Base-by-base conservation (phyloP, 1,140 invertebrate species). In the Radopholus similis region DNA sequence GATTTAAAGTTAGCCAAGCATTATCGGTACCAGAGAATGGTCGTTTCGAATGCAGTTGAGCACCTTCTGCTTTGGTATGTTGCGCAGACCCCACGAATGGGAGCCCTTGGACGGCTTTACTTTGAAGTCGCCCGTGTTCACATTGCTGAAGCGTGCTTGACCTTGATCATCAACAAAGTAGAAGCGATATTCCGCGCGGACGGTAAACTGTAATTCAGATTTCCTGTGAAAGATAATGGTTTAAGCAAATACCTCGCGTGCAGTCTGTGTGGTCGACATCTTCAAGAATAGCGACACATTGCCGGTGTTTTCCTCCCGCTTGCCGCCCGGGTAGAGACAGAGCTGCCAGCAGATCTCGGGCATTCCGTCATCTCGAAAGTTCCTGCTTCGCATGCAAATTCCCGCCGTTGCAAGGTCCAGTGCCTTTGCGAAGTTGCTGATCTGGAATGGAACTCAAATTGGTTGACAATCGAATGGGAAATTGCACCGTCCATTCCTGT, bases 91-190 rank as follows among this genome's bases (percentile, higher is more conserved):
- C 79, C 79, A 81, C 0, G 78, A 82, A 57, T 81, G 79, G 2
- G 82, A 83, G 35, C 79, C 76, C 57, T 81, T 81, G 32, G 77
- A 69, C 32, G 80, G 79, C 55, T 81, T 81, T 4, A 82, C 79
- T 64, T 83, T 78, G 66, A 81, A 81, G 44, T 81, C 79, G 15
- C 79, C 79, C 30, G 81, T 81, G 40, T 81, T 81, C 8, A 81
- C 78, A 44, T 81, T 82, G 38, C 62, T 76, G 51, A 75, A 75
- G 8, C 64, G 40, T 21, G 77, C 47, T 49, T 66, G 40, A 18
- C 71, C 78, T 11, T 59, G 54, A 42, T 81, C 79, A 57, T 81
- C 77, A 28, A 81, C 44, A 40, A 81, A 81, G 53, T 78, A 81
- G 66, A 81, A 81, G 23, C 70, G 64, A 57, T 81, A 81, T 59